phyloP scores from a whole-genome alignment of 2,113 vertebrate genomes.

The Hippocampus zosterae region DNA sequence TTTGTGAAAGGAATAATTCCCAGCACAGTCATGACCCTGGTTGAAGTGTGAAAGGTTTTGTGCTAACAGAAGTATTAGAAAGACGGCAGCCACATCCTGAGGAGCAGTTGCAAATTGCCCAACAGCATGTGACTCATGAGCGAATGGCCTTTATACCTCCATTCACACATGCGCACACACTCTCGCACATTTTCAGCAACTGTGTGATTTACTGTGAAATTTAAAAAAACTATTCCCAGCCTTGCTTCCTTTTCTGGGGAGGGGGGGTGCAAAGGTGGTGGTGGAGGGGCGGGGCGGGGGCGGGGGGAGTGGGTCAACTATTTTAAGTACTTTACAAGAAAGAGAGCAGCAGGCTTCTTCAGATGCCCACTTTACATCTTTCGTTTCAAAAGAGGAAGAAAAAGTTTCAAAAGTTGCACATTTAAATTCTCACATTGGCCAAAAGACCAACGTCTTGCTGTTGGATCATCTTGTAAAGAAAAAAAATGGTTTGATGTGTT shows the following conservation, averaged over 20 bases:
- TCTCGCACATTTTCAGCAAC: neutral
- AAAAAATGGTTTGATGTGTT: neutral
- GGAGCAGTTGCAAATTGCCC: slow-evolving; percentile 18
- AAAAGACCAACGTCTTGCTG: neutral
- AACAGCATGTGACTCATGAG: slow-evolving; percentile 16
- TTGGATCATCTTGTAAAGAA: neutral
- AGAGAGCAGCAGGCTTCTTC: neutral
- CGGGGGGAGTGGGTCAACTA: too few species aligned
- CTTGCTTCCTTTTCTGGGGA: too few species aligned
- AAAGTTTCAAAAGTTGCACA: slow-evolving; percentile 2
- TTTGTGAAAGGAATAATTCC: neutral
- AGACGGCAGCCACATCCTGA: slow-evolving; percentile 34
- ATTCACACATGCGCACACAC: neutral
- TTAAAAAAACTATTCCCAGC: neutral
- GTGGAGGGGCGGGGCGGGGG: too few species aligned
- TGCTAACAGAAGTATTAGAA: neutral
- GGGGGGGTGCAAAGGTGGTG: too few species aligned
- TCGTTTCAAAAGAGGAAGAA: neutral
- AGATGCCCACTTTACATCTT: neutral
- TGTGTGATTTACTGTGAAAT: neutral
- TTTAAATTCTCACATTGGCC: neutral
- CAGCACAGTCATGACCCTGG: too few species aligned
- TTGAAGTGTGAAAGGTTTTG: neutral
- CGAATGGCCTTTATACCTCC: neutral
- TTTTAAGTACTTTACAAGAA: neutral